Base-by-base conservation (phyloP, 2,797 vertebrate species). In the Ficedula albicollis region DNA sequence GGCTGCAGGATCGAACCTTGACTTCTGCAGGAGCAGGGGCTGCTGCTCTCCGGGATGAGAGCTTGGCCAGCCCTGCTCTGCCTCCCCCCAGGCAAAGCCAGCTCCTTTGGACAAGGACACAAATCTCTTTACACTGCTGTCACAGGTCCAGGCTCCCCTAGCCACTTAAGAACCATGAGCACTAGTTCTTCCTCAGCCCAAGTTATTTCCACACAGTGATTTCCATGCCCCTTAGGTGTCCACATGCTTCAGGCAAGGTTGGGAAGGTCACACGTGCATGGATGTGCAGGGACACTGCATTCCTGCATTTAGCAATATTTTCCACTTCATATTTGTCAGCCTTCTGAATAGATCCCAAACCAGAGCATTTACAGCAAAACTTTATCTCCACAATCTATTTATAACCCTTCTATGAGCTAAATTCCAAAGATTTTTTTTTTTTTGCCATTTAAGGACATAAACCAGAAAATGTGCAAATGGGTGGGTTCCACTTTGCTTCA, bases 391-490 rank as follows among this genome's bases (percentile, higher is more conserved):
- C 44, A 54, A 84, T 68, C 91, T 75, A 92, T 94, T 95, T 92
- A 94, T 93, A 95, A 77, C 54, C 60, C 30, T 92, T 87, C 87
- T 51, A 43, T 27, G 76, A 95, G 62, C 84, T 93, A 68, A 90
- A 97, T 96, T 96, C 94, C 95, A 73, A 69, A 83, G 58, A 44
- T 83, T 62, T 83, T 49, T 49, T 55, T 19, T 82, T 90, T 62
- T 64, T 94, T 25, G 29, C 94, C 93, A 94, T 97, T 91, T 96
- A 97, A 96, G 96, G 95, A 83, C 74, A 93, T 48, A 36, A 93
- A 93, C 55, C 67, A 95, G 66, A 95, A 82, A 94, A 94, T 51
- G 81, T 89, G 85, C 93, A 79, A 94, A 93, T 0, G 80, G 80
- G 79, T 83, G 90, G 80, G 83, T 92, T 82, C 72, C 84, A 63